Conservation (phyloP, 2,113 vertebrate species). For the Leptobrachium ailaonicum region DNA sequence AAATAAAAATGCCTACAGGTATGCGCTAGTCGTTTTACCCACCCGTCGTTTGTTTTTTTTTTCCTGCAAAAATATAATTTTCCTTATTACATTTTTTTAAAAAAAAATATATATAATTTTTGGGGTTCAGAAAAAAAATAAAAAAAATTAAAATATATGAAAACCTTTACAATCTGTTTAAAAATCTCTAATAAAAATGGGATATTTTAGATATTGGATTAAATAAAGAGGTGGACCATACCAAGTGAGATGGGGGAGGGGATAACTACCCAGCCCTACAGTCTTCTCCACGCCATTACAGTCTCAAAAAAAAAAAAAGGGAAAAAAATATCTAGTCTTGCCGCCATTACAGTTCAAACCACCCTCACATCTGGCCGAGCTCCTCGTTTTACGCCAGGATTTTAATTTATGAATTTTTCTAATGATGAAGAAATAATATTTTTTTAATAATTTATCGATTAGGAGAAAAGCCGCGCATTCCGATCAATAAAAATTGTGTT, state of each 20-base stretch:
- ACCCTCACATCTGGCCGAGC: background rate
- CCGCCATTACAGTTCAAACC: slow-evolving; percentile 2
- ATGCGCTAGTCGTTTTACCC: too few relatives aligned
- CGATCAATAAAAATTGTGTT: too few relatives aligned
- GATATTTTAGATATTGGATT: background rate
- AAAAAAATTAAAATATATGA: too few relatives aligned
- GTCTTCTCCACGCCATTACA: slow-evolving; percentile 1
- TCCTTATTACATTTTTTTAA: background rate
- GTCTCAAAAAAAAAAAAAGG: background rate
- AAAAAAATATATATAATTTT: too few relatives aligned
- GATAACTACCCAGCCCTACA: background rate
- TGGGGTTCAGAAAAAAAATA: too few relatives aligned
- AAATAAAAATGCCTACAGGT: too few relatives aligned
- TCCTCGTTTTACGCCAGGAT: background rate
- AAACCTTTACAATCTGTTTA: background rate
- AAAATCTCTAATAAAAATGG: background rate
- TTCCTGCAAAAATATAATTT: background rate
- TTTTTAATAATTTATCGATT: too few relatives aligned
- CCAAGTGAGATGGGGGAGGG: background rate
- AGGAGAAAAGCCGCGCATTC: too few relatives aligned
- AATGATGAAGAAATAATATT: too few relatives aligned
- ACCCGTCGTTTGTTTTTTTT: background rate
- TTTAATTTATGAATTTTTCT: too few relatives aligned
- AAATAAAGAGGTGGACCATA: background rate
- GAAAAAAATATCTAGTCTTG: background rate